Base-by-base conservation (phyloP, 2,888 invertebrate genomes). In the Drosophila neonasuta region DNA sequence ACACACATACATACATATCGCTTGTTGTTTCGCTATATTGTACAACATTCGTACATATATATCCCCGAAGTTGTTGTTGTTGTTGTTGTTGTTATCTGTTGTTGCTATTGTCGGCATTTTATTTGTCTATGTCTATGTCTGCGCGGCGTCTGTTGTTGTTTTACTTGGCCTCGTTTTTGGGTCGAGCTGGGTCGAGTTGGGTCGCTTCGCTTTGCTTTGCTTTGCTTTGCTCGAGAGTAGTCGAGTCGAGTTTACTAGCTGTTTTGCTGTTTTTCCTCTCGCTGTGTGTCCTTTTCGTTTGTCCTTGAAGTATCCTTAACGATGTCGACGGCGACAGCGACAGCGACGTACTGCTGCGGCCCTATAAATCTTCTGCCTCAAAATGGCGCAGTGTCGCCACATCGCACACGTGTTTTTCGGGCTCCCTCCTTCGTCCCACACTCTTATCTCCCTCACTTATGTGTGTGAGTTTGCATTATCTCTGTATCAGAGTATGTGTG, bases 301-400 rank as follows among this genome's bases (percentile, higher is more conserved):
- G 79, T 79, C 79, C 79, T 79, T 79, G 79, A 79, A 81, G 81
- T 77, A 80, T 77, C 80, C 77, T 80, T 70, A 78, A 74, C 72
- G 72, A 65, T 55, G 60, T n/a, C 66, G 65, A 60, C 71, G 24
- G 10, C 42, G 42, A 42, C 42, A 9, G 10, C 17, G 17, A 42
- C 36, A n/a, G 36, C n/a, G n/a, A 36, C 36, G 15, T 56, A 50
- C 45, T 56, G 71, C 76, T 79, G 79, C 69, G 79, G 79, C 69
- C 74, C 78, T 77, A 80, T 80, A 79, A 83, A 83, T 79, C 80
- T 83, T 80, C 41, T 51, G 34, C 66, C 60, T 66, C 68, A 75
- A 80, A 80, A 80, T 84, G 75, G 75, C 79, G 84, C 84, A 83
- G 81, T 69, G 68, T 68, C 68, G 50, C 44, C 56, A 56, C 68